Conservation (phyloP, 2,888 invertebrate genomes). For the Apomyelois bistriatella region DNA sequence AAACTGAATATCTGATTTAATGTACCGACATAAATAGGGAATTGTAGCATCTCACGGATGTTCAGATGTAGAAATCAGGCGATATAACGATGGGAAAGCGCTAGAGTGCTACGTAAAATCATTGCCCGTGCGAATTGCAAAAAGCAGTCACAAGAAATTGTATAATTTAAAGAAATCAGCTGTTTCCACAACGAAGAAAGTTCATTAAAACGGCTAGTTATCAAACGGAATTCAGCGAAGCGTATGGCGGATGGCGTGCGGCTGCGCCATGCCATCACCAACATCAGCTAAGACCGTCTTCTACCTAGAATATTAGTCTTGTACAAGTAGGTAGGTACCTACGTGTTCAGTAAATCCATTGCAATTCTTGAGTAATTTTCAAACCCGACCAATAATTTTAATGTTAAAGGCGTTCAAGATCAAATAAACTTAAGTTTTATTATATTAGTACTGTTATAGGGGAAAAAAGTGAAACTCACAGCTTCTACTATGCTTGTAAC, state of each 20-base stretch:
- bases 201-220: constrained; percentile 50
- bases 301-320: too few relatives aligned
- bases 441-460: too few relatives aligned
- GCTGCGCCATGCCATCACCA: neutral
- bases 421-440: too few relatives aligned
- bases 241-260: constrained; percentile 15
- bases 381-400: too few relatives aligned
- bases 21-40: constrained; percentile 46
- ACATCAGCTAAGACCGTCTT: neutral
- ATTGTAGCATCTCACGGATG: constrained; percentile 63
- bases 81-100: constrained; percentile 54
- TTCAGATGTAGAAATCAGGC: constrained; percentile 56
- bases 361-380: too few relatives aligned
- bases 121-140: constrained; percentile 36
- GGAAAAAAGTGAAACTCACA: too few relatives aligned
- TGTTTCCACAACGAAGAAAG: constrained; percentile 54
- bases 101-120: constrained; percentile 40
- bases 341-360: too few relatives aligned
- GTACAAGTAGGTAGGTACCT: too few relatives aligned
- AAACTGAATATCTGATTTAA: constrained; percentile 24
- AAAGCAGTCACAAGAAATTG: constrained; percentile 46
- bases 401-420: too few relatives aligned
- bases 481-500: too few relatives aligned
- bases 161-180: constrained; percentile 60
- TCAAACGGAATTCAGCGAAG: constrained; percentile 24